Percentiles rank a stretch among this genome's conserved stretches.
Evolutionary conservation across 1,140 invertebrate species (phyloP).

Genomic region (Protaetia brevitarsis): DNA sequence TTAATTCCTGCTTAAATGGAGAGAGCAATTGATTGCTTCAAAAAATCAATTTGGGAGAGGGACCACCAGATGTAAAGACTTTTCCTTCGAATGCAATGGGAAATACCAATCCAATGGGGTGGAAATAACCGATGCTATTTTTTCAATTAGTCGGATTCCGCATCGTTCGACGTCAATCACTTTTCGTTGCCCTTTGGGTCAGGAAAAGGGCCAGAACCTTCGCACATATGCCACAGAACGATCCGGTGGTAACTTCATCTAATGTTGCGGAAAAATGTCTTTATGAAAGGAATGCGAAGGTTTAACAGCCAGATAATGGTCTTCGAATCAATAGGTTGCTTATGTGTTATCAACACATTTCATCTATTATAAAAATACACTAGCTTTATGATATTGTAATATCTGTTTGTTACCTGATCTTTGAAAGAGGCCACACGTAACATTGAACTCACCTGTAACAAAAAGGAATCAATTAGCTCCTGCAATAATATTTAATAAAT

Average conservation of each 20-base stretch:
- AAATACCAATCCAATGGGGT: conserved; percentile 5
- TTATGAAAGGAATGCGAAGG: not conserved
- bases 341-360: too few relatives aligned
- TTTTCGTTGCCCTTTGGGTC: not conserved
- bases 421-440: too few relatives aligned
- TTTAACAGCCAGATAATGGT: not conserved
- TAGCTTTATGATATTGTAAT: too few relatives aligned
- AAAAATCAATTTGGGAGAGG: not conserved
- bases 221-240: not conserved
- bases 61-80: not conserved
- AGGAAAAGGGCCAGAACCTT: too few relatives aligned
- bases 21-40: conserved; percentile 4
- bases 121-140: conserved; percentile 16
- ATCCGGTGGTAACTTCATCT: not conserved
- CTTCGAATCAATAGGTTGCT: too few relatives aligned
- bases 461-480: too few relatives aligned
- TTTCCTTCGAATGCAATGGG: not conserved
- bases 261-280: conserved; percentile 3
- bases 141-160: conserved; percentile 14
- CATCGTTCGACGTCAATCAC: conserved; percentile 11
- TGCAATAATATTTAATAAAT: too few relatives aligned
- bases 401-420: too few relatives aligned
- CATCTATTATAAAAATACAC: too few relatives aligned
- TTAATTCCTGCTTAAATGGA: not conserved
- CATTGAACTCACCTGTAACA: too few relatives aligned